Base-by-base conservation (phyloP, 1,140 invertebrate genomes). In the Meloidogyne floridensis region DNA sequence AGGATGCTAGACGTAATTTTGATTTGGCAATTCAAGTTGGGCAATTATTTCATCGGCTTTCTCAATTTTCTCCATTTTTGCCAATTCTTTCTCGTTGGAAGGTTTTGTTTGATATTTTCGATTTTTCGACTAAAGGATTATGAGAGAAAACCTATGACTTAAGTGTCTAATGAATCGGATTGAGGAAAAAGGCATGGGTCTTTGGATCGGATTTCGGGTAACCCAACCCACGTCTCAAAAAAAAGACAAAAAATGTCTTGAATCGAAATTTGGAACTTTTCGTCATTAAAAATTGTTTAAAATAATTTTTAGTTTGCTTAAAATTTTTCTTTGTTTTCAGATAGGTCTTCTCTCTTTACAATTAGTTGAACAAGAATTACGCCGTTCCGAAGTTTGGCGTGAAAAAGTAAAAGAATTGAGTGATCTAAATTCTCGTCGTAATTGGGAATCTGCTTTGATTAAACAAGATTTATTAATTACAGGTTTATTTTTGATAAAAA, bases 21-120 rank as follows among this genome's bases (percentile, higher is more conserved):
- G 96, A 98, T 90, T 91, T 99, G 51, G 96, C 95, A 79, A 97
- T 95, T 85, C 97, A 98, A 91, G 96, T 99, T 88, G 94, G 98
- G 82, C 96, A 96, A 90, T 95, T 95, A 84, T 99, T 98, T 91
- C 96, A 97, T 90, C 97, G 95, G 90, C 97, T 99, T 90, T 98
- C 96, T 11, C 94, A 94, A n/a, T 98, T 97, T 90, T 94, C 94
- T 84, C 93, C 95, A 88, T 98, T 99, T 91, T 97, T 99, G 91
- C 93, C 94, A 59, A 93, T 98, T 11, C 94, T 99, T 74, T 92
- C 94, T 11, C 94, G 95, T 87, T 95, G 95, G 87, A 96, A 96
- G 91, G 94, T 94, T 87, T 91, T 65, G 90, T 88, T 15, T 70
- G 75, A 42, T 83, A 8, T 8, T 32, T 70, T 6, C 13, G 82